These are phyloP conservation scores for Drosophila formosana DNA, from an alignment of 2,888 invertebrate species.

Conservation along the genomic window DNA sequence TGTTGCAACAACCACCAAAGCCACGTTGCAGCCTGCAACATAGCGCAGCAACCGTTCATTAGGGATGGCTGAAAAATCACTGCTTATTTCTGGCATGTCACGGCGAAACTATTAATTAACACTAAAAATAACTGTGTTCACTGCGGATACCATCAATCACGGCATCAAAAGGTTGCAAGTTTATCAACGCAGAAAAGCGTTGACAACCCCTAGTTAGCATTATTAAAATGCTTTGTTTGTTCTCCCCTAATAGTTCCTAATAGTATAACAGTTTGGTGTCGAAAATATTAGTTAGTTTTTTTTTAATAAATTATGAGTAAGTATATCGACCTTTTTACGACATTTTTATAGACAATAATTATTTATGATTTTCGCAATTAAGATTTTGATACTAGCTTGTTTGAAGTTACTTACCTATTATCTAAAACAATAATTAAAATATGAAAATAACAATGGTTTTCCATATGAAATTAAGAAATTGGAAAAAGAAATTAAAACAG, in stretches of 20 bases:
- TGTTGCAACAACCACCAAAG: slow-evolving; percentile 36
- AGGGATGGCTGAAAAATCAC: slow-evolving; percentile 59
- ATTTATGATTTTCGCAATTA: too few relatives aligned
- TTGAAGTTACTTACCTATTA: too few relatives aligned
- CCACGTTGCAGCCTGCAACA: slow-evolving; percentile 5
- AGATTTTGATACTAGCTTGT: too few relatives aligned
- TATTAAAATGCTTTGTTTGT: slow-evolving; percentile 4
- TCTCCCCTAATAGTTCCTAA: background rate
- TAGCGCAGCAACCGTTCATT: slow-evolving; percentile 34
- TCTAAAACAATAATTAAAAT: too few relatives aligned
- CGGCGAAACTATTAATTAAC: slow-evolving; percentile 47
- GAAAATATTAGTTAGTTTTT: background rate
- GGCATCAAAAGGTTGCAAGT: slow-evolving; percentile 29
- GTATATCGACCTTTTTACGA: too few relatives aligned
- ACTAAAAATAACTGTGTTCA: slow-evolving; percentile 10
- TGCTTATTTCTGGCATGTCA: slow-evolving; percentile 34
- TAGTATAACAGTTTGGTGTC: background rate
- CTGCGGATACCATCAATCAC: slow-evolving; percentile 24
- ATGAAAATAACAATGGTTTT: too few relatives aligned
- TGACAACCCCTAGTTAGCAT: slow-evolving; percentile 30
- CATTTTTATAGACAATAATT: too few relatives aligned
- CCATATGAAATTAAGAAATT: too few relatives aligned
- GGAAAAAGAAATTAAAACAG: too few relatives aligned
- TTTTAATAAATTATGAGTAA: too few relatives aligned
- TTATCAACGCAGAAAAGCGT: slow-evolving; percentile 28